Percentiles rank a stretch among this genome's conserved stretches.
These are phyloP conservation scores for Stenolophus ochropezus DNA, from an alignment of 2,888 invertebrate species.

Conservation along the genomic window DNA sequence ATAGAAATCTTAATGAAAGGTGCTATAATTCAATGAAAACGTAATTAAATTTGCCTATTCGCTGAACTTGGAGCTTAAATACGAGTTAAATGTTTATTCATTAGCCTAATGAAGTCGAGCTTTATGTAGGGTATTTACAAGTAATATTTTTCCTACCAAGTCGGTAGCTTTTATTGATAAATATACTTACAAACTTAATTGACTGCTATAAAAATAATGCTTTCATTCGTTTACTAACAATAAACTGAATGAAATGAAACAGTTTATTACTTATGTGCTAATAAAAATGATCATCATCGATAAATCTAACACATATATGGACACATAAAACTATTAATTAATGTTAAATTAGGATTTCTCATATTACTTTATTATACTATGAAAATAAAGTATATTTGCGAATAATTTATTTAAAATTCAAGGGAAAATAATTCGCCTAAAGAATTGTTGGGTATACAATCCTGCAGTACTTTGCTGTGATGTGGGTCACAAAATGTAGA, in stretches of 20 bases:
- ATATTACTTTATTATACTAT: not conserved
- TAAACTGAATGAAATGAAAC: not conserved
- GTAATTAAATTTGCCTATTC: not conserved
- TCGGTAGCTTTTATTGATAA: not conserved
- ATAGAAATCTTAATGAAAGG: not conserved
- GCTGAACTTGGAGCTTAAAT: not conserved
- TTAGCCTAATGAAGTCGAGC: conserved; percentile 33
- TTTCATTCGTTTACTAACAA: not conserved
- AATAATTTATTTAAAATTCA: no score
- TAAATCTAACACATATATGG: not conserved
- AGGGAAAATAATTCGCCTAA: no score
- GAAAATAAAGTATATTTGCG: no score
- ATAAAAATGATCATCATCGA: not conserved
- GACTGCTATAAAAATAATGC: conserved; percentile 34
- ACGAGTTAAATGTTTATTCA: conserved; percentile 24
- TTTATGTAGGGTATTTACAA: not conserved
- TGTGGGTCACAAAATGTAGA: not conserved
- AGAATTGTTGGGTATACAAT: not conserved
- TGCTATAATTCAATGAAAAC: not conserved
- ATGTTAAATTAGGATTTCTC: not conserved
- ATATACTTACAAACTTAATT: conserved; percentile 24
- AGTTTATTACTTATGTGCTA: not conserved
- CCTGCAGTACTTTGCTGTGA: not conserved
- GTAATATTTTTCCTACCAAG: not conserved
- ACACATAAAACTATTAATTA: not conserved